Conservation (phyloP, 2,888 invertebrate genomes). For the Cataglyphis cursor region DNA sequence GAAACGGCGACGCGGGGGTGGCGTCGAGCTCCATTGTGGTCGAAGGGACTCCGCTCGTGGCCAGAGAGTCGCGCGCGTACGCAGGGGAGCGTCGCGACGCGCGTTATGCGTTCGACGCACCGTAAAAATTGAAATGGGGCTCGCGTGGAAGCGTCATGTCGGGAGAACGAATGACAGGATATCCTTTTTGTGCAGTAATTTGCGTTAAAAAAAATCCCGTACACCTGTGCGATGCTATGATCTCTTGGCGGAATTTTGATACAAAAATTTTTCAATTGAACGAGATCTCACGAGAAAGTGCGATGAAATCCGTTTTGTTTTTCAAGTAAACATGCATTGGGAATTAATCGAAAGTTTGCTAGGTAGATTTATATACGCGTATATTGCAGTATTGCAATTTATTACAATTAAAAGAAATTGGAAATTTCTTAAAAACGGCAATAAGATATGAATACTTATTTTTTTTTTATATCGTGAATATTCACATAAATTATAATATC, state of each 20-base stretch:
- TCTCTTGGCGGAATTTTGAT: conserved; percentile 6
- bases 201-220: neutral
- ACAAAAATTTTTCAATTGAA: conserved; percentile 14
- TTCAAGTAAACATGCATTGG: neutral
- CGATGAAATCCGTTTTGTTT: neutral
- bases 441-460: neutral
- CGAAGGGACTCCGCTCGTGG: conserved; percentile 17
- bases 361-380: neutral
- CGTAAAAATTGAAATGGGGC: conserved; percentile 51
- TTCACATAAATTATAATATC: neutral
- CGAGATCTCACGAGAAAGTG: neutral
- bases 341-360: neutral
- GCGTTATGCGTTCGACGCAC: conserved; percentile 61
- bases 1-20: conserved; percentile 62
- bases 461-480: neutral
- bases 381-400: neutral
- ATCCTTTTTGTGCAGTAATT: conserved; percentile 34
- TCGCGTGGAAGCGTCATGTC: conserved; percentile 49
- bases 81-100: conserved; percentile 67
- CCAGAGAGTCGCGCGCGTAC: conserved; percentile 18
- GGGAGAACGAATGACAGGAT: conserved; percentile 51
- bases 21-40: conserved; percentile 57
- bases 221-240: neutral
- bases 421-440: neutral
- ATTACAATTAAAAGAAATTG: neutral